phyloP scores from a whole-genome alignment of 1,140 invertebrate genomes.

The Drosophila pallidifrons region DNA sequence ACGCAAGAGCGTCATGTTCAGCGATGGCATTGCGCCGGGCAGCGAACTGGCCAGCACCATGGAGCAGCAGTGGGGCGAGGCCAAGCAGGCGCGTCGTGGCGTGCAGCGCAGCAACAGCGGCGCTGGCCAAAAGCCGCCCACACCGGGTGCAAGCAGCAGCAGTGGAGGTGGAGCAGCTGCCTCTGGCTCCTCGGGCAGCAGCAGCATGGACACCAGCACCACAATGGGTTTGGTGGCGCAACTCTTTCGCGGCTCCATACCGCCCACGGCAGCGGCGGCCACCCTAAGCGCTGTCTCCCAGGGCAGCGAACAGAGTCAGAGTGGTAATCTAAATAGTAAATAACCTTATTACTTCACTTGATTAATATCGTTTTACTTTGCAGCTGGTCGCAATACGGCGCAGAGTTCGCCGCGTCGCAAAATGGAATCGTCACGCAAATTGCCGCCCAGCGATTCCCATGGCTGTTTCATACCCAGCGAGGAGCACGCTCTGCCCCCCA shows the following conservation, averaged over 20 bases:
- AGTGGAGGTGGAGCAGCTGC: neutral
- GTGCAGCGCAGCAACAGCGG: constrained; percentile 54
- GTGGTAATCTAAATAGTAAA: constrained; percentile 30
- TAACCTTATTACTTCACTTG: too few species aligned
- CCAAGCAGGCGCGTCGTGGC: constrained; percentile 72
- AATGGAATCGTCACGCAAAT: constrained; percentile 54
- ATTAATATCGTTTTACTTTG: neutral
- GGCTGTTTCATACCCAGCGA: constrained; percentile 87
- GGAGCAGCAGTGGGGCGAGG: constrained; percentile 77
- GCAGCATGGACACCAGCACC: constrained; percentile 67
- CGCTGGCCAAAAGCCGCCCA: constrained; percentile 65
- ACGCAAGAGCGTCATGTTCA: constrained; percentile 94
- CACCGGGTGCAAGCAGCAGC: constrained; percentile 40
- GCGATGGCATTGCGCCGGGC: constrained; percentile 95
- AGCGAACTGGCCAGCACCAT: constrained; percentile 92
- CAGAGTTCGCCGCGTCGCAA: constrained; percentile 71
- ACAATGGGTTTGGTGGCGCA: constrained; percentile 75
- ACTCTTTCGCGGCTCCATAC: constrained; percentile 79
- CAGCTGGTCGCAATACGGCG: constrained; percentile 51
- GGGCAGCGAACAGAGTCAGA: constrained; percentile 30
- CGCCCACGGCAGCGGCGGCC: constrained; percentile 72
- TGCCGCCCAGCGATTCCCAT: constrained; percentile 85
- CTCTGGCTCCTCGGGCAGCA: constrained; percentile 37
- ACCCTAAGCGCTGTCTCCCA: constrained; percentile 61
- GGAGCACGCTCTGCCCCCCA: constrained; percentile 86